A percentile compares a stretch with the other conserved stretches of the same genome.
phyloP scores from a whole-genome alignment of 92 coral and sea anemone genomes.

The Epizoanthus fatuus region DNA sequence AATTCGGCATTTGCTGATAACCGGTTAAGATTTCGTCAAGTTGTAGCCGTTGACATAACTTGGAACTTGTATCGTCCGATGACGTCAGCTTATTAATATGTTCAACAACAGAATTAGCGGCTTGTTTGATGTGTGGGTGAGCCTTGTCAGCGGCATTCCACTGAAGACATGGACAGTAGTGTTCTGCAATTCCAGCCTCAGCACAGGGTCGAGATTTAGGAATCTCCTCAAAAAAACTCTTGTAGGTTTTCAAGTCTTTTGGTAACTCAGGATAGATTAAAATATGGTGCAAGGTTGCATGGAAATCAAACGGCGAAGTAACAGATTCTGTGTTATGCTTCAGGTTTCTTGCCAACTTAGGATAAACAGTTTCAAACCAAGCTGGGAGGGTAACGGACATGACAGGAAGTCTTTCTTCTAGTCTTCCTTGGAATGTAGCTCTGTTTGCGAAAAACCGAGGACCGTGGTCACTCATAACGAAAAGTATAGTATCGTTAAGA shows the following conservation, averaged over 20 bases:
- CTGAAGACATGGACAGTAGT: slow-evolving; percentile 94
- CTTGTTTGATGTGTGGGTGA: slow-evolving; percentile 64
- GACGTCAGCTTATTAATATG: slow-evolving; percentile 72
- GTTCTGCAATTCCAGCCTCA: slow-evolving; percentile 85
- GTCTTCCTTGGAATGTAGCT: slow-evolving; percentile 46
- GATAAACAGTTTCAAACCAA: slow-evolving; percentile 54
- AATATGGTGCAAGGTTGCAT: slow-evolving; percentile 54
- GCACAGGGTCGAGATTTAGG: slow-evolving; percentile 76
- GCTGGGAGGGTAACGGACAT: slow-evolving; percentile 45
- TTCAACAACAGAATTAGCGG: slow-evolving; percentile 70
- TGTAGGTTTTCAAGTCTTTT: slow-evolving; percentile 61
- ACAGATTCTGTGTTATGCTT: slow-evolving; percentile 38
- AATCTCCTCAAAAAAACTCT: slow-evolving; percentile 67
- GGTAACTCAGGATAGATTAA: slow-evolving; percentile 58
- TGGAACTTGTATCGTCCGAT: slow-evolving; percentile 49
- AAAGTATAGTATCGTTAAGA: slow-evolving; percentile 52
- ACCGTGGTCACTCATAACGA: slow-evolving; percentile 54
- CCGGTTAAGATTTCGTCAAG: slow-evolving; percentile 69
- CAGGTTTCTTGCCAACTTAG: slow-evolving; percentile 38
- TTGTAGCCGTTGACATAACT: slow-evolving; percentile 67
- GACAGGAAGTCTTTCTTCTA: slow-evolving; percentile 59
- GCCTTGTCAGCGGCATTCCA: slow-evolving; percentile 67
- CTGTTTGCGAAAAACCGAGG: slow-evolving; percentile 39
- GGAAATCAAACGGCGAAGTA: slow-evolving; percentile 54
- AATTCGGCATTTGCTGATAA: slow-evolving; percentile 82